Percentiles rank a stretch among this genome's conserved stretches.
These are phyloP conservation scores for Ispidina lecontei DNA, from an alignment of 2,797 vertebrate species.

Conservation along the genomic window DNA sequence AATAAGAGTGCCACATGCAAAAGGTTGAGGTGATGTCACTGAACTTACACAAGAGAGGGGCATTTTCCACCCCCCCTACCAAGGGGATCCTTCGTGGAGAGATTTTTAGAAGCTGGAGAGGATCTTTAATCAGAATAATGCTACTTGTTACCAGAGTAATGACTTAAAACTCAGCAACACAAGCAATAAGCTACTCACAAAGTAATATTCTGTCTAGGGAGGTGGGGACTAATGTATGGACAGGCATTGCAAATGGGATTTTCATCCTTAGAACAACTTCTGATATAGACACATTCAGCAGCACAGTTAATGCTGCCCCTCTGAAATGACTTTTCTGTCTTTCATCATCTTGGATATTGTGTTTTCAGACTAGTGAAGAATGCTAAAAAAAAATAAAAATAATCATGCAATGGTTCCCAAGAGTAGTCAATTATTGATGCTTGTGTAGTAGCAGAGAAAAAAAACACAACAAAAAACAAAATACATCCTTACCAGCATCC, in stretches of 20 bases:
- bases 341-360: neutral
- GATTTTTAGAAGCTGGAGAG: neutral
- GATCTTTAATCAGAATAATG: neutral
- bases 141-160: neutral
- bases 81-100: neutral
- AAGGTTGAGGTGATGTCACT: neutral
- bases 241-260: neutral
- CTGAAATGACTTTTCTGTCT: neutral
- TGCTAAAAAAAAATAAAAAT: neutral
- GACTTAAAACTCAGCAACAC: neutral
- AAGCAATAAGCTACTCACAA: neutral
- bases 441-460: neutral
- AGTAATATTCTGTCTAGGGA: neutral
- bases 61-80: neutral
- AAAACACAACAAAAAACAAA: neutral
- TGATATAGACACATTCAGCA: neutral
- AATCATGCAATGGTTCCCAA: neutral
- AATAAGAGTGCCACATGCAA: neutral
- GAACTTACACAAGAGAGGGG: neutral
- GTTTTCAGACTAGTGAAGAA: neutral
- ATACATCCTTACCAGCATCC: neutral
- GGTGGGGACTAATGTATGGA: neutral
- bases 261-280: neutral
- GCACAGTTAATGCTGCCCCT: neutral
- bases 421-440: neutral